Percentiles rank a stretch among this genome's conserved stretches.
These are phyloP conservation scores for Limnodromus scolopaceus DNA, from an alignment of 2,797 vertebrate genomes.

Conservation along the genomic window DNA sequence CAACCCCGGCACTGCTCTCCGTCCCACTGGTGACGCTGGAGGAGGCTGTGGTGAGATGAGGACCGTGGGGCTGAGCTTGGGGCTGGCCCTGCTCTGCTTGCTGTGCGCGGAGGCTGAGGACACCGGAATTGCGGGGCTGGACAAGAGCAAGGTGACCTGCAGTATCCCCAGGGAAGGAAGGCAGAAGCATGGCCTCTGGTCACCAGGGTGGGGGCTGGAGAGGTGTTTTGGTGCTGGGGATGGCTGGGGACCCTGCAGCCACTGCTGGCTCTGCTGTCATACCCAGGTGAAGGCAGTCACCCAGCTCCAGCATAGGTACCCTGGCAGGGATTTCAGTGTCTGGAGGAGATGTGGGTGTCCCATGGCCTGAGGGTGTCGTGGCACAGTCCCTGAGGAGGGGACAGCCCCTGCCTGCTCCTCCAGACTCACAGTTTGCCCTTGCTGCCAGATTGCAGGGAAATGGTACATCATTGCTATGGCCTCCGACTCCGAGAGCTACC, in stretches of 20 bases:
- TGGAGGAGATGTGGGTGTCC: background rate
- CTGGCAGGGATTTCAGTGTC: background rate
- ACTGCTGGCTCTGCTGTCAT: background rate
- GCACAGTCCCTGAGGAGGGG: rapidly evolving
- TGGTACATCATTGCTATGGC: slow-evolving; percentile 42
- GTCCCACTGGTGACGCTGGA: rapidly evolving
- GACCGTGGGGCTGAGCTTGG: background rate
- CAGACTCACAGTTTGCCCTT: background rate
- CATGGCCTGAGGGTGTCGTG: background rate
- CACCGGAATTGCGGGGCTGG: rapidly evolving
- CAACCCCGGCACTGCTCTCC: background rate
- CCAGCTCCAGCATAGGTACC: background rate
- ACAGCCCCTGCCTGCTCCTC: background rate
- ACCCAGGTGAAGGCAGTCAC: background rate
- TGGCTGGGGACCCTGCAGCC: background rate
- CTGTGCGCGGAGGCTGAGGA: background rate
- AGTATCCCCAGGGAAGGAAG: background rate
- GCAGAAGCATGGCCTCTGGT: rapidly evolving
- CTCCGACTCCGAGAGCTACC: background rate
- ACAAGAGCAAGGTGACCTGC: background rate
- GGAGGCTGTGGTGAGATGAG: background rate
- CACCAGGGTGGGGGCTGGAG: background rate
- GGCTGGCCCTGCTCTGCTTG: slow-evolving; percentile 1
- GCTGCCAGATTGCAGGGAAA: slow-evolving; percentile 18
- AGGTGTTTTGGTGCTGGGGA: background rate